Base-by-base conservation (phyloP, 2,113 vertebrate genomes). In the Dendropsophus ebraccatus region DNA sequence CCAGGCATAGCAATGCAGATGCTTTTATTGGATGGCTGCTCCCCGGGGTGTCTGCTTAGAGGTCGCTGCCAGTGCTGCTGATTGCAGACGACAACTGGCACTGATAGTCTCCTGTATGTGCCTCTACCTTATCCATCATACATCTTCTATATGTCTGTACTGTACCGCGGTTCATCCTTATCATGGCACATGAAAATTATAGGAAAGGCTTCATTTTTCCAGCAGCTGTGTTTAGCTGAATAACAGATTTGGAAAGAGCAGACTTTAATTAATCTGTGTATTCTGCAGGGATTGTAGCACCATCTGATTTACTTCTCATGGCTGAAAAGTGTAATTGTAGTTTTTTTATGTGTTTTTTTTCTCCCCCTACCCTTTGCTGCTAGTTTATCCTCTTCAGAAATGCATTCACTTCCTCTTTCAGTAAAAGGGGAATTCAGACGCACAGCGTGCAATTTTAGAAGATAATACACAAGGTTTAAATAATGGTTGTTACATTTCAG, bases 231-330 rank as follows among this genome's bases (percentile, higher is more conserved):
- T 93, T 94, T 93, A 91, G 91, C 92, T 92, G 91, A 94, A 91
- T 93, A 94, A 92, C 91, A 94, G 92, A 92, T 93, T 93, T 93
- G 92, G 92, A 94, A 94, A 93, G 90, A 91, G 90, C 91, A 94
- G 91, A 91, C 89, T 93, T 93, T 94, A 94, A 93, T 93, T 93
- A 93, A 93, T 94, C 93, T 94, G 88, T 93, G 92, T 93, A 94
- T 94, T 93, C 92, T 93, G 91, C 89, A 92, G 91, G 91, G 91
- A 94, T 93, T 93, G 93, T 89, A 92, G 92, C 88, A 91, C 91
- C 92, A 93, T 92, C 90, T 92, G 92, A 94, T 92, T 94, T 93
- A 90, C 90, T 92, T 94, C 92, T 92, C 88, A 90, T 92, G 85
- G 87, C 90, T 93, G 91, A 92, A 93, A 93, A 89, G 87, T 92